Conservation (phyloP, 1,140 invertebrate genomes). For the Drosophila novamexicana region DNA sequence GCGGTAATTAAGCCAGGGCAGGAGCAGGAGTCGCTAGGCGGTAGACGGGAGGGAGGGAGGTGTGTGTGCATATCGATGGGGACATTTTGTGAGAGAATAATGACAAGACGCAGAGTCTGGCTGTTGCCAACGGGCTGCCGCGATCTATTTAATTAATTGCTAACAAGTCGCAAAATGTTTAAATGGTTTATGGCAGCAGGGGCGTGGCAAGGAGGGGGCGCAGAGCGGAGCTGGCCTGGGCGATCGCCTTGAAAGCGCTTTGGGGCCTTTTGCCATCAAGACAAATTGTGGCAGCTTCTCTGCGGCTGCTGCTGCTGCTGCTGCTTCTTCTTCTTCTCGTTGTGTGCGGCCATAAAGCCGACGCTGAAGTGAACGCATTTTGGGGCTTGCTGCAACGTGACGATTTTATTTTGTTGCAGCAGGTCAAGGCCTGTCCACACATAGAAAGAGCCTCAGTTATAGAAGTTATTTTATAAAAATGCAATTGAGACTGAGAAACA, state of each 20-base stretch:
- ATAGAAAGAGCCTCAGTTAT: neutral
- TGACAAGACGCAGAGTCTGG: conserved; percentile 59
- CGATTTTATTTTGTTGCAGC: conserved; percentile 22
- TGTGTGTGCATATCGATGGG: conserved; percentile 16
- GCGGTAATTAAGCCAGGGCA: conserved; percentile 61
- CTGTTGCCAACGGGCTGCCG: conserved; percentile 55
- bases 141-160: conserved; percentile 83
- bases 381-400: neutral
- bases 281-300: conserved; percentile 72
- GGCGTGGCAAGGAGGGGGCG: neutral
- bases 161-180: conserved; percentile 80
- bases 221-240: neutral
- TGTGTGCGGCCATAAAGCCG: conserved; percentile 18
- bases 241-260: conserved; percentile 54
- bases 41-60: neutral
- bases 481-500: no score
- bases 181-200: conserved; percentile 67
- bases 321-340: conserved; percentile 9
- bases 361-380: neutral
- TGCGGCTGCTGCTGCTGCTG: conserved; percentile 28
- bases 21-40: neutral
- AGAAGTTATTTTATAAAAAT: neutral
- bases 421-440: conserved; percentile 11
- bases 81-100: conserved; percentile 64
- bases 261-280: conserved; percentile 61